A percentile compares a stretch with the other conserved stretches of the same genome.
Conservation (phyloP, 1,140 invertebrate genomes). For the Anoplolepis gracilipes region DNA sequence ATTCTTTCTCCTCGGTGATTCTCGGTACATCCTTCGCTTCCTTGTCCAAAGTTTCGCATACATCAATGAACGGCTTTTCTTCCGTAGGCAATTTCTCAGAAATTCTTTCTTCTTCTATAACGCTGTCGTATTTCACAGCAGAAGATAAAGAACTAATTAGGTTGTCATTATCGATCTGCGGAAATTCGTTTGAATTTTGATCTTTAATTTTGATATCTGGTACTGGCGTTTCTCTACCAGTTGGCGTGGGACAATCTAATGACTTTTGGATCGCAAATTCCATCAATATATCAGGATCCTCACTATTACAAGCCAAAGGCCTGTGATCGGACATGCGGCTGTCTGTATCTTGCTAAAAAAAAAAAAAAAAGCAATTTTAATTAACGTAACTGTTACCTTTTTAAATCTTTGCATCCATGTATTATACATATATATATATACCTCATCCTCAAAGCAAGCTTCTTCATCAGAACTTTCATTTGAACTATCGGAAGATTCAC, state of each 20-base stretch:
- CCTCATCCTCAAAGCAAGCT: slow-evolving; percentile 72
- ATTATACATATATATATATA: slow-evolving; percentile 31
- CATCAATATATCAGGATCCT: slow-evolving; percentile 82
- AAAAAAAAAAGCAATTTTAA: slow-evolving; percentile 59
- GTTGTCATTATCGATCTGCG: slow-evolving; percentile 78
- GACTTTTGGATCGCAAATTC: slow-evolving; percentile 82
- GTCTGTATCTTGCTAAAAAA: slow-evolving; percentile 76
- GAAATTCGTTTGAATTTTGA: slow-evolving; percentile 77
- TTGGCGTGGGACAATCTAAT: slow-evolving; percentile 80
- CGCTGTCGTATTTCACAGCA: slow-evolving; percentile 49
- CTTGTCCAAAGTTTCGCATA: neutral
- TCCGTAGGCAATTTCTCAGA: slow-evolving; percentile 34
- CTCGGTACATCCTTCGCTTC: slow-evolving; percentile 10
- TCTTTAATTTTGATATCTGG: slow-evolving; percentile 76
- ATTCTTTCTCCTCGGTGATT: slow-evolving; percentile 38
- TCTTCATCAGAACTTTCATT: slow-evolving; percentile 85
- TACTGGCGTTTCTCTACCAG: slow-evolving; percentile 80
- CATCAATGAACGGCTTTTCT: slow-evolving; percentile 54
- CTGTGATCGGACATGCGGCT: slow-evolving; percentile 75
- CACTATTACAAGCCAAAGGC: slow-evolving; percentile 79
- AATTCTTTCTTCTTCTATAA: slow-evolving; percentile 56
- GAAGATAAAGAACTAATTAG: slow-evolving; percentile 32
- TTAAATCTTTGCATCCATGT: neutral
- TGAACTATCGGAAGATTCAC: slow-evolving; percentile 80
- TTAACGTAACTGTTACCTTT: neutral